Conservation (phyloP, 2,888 invertebrate genomes). For the Orthonychiurus folsomi region DNA sequence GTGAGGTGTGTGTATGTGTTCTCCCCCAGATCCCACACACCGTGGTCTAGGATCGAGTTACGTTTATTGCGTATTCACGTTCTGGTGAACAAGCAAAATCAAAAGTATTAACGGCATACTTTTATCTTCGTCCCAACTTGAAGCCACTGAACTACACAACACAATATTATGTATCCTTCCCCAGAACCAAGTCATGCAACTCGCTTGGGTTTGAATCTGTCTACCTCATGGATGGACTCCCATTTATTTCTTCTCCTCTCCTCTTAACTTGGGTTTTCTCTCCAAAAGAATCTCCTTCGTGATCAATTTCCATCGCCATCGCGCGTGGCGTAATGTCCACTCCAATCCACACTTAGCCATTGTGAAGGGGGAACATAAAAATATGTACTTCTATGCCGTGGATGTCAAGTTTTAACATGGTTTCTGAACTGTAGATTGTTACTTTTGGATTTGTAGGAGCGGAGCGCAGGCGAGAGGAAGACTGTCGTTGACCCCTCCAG, state of each 20-base stretch:
- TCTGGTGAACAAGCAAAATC: not conserved
- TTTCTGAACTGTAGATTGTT: no score
- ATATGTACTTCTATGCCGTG: not conserved
- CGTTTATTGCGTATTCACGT: constrained; percentile 1
- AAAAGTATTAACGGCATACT: constrained; percentile 1
- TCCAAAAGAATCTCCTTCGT: no score
- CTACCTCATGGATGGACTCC: not conserved
- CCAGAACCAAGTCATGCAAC: no score
- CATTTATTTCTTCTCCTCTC: not conserved
- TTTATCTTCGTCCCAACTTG: not conserved
- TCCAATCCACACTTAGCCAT: no score
- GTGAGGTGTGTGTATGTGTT: not conserved
- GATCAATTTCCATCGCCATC: no score
- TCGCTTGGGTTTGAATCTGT: no score
- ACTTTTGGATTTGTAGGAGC: not conserved
- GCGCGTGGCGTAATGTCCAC: no score
- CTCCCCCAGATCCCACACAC: no score
- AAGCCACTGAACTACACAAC: not conserved
- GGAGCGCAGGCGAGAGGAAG: not conserved
- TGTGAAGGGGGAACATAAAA: not conserved
- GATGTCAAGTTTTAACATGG: no score
- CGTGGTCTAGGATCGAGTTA: not conserved
- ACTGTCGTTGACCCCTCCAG: not conserved
- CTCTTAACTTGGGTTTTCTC: not conserved
- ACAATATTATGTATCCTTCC: not conserved